Evolutionary conservation across 92 coral and sea anemone genomes (phyloP), one percentile per base, ranked within the genome.

Genomic region (Hydrozoanthus gracilis): DNA sequence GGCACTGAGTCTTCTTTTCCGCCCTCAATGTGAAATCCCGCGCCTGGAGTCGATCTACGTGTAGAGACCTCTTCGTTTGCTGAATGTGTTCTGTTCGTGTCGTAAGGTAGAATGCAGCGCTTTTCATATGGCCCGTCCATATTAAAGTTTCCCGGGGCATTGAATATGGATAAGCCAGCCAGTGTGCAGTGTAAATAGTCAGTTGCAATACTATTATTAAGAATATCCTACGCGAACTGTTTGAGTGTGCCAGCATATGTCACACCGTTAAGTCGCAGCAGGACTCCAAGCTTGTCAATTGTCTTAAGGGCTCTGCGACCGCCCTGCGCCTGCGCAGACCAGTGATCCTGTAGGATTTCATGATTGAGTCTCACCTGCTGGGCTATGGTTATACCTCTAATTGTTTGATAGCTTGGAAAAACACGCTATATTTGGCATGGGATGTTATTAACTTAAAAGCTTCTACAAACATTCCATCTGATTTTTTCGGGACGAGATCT

Each of bases 331-430:
- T 92, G 98, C 95, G 95, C 95, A 92, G 88, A 51, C 45, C 78
- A 77, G 76, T 89, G 95, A 95, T 95, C 98, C 94, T 89, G 91
- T 92, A 85, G 94, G 89, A 93, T 92, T 88, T 92, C 89, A 92
- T 92, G 98, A 95, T 95, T 95, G 89, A 94, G 87, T 84, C 86
- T 92, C 89, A 65, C 98, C 94, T 88, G 98, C 98, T 89, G 98
- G 5, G 98, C 87, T 93, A 88, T 91, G 98, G 98, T 92, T 94
- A 95, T 95, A 92, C 92, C 93, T 90, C 87, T 95, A 95, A 95
- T 95, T 95, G 98, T 95, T 95, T 95, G 98, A 95, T 95, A 94
- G 95, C 95, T 92, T 92, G 94, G 91, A 91, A 95, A 95, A 93
- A 95, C 98, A 95, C 98, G 94, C 98, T 95, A 95, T 95, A 95